Conservation (phyloP, 2,797 vertebrate genomes). For the Dendrocincla fuliginosa region DNA sequence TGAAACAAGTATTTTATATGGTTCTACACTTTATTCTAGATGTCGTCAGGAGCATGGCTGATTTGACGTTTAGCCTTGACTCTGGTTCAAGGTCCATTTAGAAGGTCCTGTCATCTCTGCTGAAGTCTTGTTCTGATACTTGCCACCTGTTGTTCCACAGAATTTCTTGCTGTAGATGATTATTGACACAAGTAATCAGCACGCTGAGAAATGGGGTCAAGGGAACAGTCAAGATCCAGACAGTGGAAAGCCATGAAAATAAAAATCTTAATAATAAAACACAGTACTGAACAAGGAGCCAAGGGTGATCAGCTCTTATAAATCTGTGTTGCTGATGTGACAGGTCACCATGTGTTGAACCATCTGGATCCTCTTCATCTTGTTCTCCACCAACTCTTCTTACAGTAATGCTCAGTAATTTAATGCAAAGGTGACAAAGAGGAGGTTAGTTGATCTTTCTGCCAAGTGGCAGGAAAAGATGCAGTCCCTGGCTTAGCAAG, state of each 20-base stretch:
- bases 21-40: not conserved
- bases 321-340: constrained; percentile 41
- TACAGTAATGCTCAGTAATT: not conserved
- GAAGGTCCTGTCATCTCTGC: not conserved
- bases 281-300: not conserved
- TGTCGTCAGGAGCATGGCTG: not conserved
- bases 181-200: not conserved
- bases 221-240: not conserved
- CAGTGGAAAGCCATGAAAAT: not conserved
- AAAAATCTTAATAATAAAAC: constrained; percentile 16
- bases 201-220: constrained; percentile 4
- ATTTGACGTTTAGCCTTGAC: not conserved
- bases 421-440: not conserved
- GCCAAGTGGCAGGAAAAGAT: not conserved
- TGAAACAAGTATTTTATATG: not conserved
- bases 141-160: not conserved
- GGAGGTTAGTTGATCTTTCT: not conserved
- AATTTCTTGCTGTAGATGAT: not conserved
- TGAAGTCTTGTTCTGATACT: not conserved
- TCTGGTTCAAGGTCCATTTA: not conserved
- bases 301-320: constrained; percentile 26
- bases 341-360: constrained; percentile 56
- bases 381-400: not conserved
- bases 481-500: not conserved
- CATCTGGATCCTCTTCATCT: constrained; percentile 55